Evolutionary conservation across 2,797 vertebrate species (phyloP), one percentile per base, ranked within the genome.

Genomic region (Malacoctenus gilli): DNA sequence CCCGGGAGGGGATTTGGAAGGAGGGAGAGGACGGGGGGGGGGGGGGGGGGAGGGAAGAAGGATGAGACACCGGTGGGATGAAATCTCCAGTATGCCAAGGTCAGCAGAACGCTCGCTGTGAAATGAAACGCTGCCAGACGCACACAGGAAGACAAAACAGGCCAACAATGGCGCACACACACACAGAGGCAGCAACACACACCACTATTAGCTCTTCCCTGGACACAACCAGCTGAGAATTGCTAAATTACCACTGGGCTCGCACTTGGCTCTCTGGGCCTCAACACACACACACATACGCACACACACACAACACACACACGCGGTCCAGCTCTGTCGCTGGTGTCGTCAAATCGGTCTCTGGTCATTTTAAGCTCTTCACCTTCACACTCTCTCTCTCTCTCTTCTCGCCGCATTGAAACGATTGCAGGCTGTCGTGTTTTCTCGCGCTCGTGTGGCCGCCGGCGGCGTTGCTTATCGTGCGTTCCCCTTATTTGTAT

Each of bases 21-120:
- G 58, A 56, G 44, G n/a, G 6, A 36, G 66, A 59, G 51, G 35
- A 65, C 50, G 38, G 59, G 0, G 10, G 35, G 20, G 66, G 50
- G 35, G 77, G 59, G n/a, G n/a, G n/a, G 63, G 44, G 59, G 18
- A 58, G 58, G 49, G 30, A 48, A 53, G 59, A 65, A 56, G 62
- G 62, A 67, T 55, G 62, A 85, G 68, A 80, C 60, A 54, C 72
- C 63, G 6, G 41, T 49, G 63, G 68, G 67, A 79, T 67, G 72
- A 70, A 81, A 79, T 74, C 67, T 65, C 23, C 59, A 57, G 69
- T 63, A 47, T 80, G 77, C 77, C 75, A 85, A 88, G 86, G 86
- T 87, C 87, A 88, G 86, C 82, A 85, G 68, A 71, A 76, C 68
- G 60, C 77, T 71, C 59, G 12, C 50, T 58, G 72, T 72, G 66